Conservation (phyloP, 2,113 vertebrate genomes). For the Ellobius talpinus region DNA sequence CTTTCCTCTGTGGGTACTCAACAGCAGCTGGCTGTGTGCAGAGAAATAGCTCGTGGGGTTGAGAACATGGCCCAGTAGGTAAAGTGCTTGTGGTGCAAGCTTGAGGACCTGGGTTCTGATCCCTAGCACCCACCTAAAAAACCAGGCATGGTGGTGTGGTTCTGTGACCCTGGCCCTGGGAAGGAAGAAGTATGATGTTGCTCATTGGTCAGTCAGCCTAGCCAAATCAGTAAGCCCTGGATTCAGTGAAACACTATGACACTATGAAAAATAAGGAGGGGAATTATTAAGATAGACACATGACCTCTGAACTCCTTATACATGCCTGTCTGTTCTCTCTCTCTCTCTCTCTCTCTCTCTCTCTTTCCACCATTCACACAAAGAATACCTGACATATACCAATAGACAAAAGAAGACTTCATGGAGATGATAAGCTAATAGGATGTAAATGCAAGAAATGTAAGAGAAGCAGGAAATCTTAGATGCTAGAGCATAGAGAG, state of each 20-base stretch:
- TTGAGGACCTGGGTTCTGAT: background rate
- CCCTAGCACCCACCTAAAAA: background rate
- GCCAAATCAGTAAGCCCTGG: background rate
- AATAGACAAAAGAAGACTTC: background rate
- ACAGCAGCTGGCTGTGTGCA: background rate
- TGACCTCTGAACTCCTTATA: background rate
- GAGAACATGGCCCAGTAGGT: too few relatives aligned
- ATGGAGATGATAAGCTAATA: background rate
- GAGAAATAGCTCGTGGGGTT: background rate
- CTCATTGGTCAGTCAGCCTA: background rate
- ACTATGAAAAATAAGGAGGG: background rate
- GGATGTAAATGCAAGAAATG: background rate
- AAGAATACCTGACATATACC: background rate
- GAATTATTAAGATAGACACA: background rate
- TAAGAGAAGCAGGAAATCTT: background rate
- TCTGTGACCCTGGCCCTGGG: background rate
- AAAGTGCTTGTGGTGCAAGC: background rate
- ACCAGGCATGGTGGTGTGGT: background rate
- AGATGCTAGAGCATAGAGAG: background rate
- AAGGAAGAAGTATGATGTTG: background rate
- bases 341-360: too few relatives aligned
- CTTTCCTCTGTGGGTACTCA: background rate
- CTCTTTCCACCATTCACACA: background rate
- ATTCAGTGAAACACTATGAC: background rate
- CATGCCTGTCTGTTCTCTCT: background rate